phyloP scores from a whole-genome alignment of 23 tunicate species.

The Trididemnum nubilum region DNA sequence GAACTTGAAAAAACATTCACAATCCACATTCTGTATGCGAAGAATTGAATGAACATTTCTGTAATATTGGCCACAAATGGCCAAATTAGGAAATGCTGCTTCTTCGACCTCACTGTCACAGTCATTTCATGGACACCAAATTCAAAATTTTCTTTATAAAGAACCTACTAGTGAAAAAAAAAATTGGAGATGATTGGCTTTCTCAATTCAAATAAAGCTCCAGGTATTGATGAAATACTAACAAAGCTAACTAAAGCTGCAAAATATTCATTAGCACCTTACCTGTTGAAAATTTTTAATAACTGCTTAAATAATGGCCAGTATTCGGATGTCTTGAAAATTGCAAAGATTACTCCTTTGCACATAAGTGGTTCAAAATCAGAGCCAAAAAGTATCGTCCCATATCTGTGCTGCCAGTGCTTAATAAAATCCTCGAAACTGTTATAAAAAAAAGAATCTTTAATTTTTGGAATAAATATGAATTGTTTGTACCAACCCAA shows the following conservation, averaged over 20 bases:
- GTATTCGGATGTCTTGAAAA: background rate
- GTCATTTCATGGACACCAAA: background rate
- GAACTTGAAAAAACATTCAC: background rate
- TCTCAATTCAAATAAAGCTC: background rate
- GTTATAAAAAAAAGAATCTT: background rate
- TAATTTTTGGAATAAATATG: background rate
- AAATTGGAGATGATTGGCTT: background rate
- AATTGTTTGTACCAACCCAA: background rate
- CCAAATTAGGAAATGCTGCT: background rate
- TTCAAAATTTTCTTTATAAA: too few species aligned
- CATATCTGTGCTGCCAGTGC: background rate
- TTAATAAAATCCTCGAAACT: background rate
- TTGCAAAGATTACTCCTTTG: background rate
- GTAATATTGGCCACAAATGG: background rate
- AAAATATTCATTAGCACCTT: background rate
- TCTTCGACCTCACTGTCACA: background rate
- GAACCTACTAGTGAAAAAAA: background rate
- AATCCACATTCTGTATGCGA: background rate
- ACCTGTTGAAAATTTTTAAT: background rate
- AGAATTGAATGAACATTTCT: background rate
- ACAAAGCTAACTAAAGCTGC: background rate
- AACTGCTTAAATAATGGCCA: background rate
- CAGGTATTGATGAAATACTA: background rate
- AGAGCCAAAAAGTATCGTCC: background rate
- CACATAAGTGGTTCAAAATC: background rate